Evolutionary conservation across 2,113 vertebrate species (phyloP).

Genomic region (Pterophyllum scalare): DNA sequence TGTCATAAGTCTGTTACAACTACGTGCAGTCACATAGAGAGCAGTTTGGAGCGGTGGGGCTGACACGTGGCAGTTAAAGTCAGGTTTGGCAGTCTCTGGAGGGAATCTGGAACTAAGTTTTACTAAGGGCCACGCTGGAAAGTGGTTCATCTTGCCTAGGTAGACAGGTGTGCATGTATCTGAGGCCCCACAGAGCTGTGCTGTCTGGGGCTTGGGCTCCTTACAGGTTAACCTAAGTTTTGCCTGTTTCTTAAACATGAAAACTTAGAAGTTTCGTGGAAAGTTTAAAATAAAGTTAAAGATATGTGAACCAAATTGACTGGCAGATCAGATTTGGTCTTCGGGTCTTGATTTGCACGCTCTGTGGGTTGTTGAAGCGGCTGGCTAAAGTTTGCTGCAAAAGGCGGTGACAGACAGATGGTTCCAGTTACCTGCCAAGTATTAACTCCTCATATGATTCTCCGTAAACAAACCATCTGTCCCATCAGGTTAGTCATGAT

Average conservation of each 20-base stretch:
- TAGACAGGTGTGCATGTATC: too few relatives aligned
- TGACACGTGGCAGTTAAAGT: neutral
- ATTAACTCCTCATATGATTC: neutral
- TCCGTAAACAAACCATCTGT: neutral
- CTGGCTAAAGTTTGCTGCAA: neutral
- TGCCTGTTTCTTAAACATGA: neutral
- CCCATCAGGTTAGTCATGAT: slow-evolving; percentile 1
- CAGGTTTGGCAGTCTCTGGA: neutral
- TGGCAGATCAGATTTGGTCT: too few relatives aligned
- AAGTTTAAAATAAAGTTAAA: neutral
- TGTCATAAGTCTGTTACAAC: accelerated
- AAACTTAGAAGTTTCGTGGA: neutral
- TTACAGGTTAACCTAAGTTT: neutral
- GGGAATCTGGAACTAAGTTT: neutral
- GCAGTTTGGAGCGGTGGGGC: neutral
- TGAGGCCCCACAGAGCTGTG: too few relatives aligned
- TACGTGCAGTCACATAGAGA: neutral
- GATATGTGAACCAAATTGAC: too few relatives aligned
- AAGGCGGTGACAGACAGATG: neutral
- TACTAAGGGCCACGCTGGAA: neutral
- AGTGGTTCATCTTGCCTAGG: too few relatives aligned
- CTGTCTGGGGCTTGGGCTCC: too few relatives aligned
- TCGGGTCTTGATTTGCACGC: accelerated
- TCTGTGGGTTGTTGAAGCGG: neutral
- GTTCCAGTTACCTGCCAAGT: slow-evolving; percentile 2